Evolutionary conservation across 30 jellyfish, hydroid and myxozoan species (phyloP).

Genomic region (Morbakka virulenta): DNA sequence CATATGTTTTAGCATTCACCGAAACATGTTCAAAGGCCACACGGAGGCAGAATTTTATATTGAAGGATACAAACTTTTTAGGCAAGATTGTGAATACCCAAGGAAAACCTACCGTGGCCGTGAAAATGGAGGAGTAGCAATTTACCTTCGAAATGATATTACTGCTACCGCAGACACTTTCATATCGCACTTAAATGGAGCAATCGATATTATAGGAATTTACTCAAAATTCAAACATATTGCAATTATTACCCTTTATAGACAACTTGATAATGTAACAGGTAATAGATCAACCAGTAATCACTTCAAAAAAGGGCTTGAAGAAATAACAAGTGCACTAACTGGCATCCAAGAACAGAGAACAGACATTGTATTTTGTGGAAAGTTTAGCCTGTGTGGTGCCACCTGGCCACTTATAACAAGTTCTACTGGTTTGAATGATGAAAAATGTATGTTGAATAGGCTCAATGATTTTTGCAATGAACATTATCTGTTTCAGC

Average conservation of each 20-base stretch:
- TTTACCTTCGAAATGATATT: slow-evolving; percentile 1
- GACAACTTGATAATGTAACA: not conserved
- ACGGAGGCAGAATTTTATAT: not conserved
- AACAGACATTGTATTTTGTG: not conserved
- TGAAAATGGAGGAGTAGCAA: not conserved
- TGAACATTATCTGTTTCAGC: not conserved
- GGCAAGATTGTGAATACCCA: not conserved
- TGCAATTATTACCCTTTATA: too few relatives aligned
- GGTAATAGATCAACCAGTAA: slow-evolving; percentile 6
- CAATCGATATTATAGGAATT: not conserved
- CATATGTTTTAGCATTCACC: not conserved
- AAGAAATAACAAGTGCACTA: not conserved
- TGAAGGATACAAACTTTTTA: not conserved
- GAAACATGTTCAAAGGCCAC: slow-evolving; percentile 1
- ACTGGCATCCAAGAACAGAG: not conserved
- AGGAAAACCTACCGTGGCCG: not conserved
- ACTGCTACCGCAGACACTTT: not conserved
- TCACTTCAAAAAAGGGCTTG: not conserved
- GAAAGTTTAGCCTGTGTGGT: not conserved
- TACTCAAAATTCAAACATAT: too few relatives aligned
- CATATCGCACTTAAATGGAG: not conserved
- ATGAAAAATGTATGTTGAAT: too few relatives aligned
- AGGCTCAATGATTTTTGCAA: not conserved
- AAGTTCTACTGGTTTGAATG: too few relatives aligned
- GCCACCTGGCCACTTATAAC: too few relatives aligned